Conservation (phyloP, 2,888 invertebrate species). For the Plemyria rubiginata region DNA sequence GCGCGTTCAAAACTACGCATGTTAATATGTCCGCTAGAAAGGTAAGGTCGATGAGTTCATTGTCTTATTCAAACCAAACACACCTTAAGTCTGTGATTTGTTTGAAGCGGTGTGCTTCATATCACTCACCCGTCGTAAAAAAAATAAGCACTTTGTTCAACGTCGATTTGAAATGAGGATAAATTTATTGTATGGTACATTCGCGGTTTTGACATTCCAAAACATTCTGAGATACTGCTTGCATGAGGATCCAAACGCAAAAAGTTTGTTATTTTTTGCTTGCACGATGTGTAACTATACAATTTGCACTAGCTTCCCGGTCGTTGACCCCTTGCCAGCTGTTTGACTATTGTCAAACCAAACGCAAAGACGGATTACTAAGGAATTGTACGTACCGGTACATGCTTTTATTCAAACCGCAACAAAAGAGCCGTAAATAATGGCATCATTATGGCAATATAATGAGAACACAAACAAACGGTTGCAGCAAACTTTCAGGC, state of each 20-base stretch:
- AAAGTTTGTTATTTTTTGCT: conserved; percentile 73
- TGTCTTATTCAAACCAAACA: conserved; percentile 37
- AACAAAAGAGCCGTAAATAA: conserved; percentile 80
- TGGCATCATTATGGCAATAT: conserved; percentile 75
- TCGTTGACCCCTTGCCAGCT: conserved; percentile 81
- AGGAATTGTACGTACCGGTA: conserved; percentile 74
- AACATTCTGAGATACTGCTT: conserved; percentile 63
- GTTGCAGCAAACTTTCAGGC: conserved; percentile 34
- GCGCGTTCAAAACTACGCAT: conserved; percentile 59
- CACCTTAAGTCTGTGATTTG: conserved; percentile 28
- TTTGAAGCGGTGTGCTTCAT: conserved; percentile 22
- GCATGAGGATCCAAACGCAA: conserved; percentile 62
- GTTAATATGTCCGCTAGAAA: conserved; percentile 40
- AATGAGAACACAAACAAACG: conserved; percentile 62
- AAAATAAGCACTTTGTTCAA: conserved; percentile 13
- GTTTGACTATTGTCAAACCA: conserved; percentile 74
- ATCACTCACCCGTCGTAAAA: conserved; percentile 26
- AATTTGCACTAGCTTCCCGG: conserved; percentile 76
- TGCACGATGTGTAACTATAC: conserved; percentile 75
- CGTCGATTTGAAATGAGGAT: conserved; percentile 49
- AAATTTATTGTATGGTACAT: conserved; percentile 56
- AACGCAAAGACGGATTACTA: conserved; percentile 71
- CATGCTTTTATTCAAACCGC: conserved; percentile 70
- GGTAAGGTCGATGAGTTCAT: conserved; percentile 44
- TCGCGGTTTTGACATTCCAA: conserved; percentile 57